Percentiles rank a stretch among this genome's conserved stretches.
Conservation (phyloP, 2,888 invertebrate genomes). For the Dermolepida albohirtum region DNA sequence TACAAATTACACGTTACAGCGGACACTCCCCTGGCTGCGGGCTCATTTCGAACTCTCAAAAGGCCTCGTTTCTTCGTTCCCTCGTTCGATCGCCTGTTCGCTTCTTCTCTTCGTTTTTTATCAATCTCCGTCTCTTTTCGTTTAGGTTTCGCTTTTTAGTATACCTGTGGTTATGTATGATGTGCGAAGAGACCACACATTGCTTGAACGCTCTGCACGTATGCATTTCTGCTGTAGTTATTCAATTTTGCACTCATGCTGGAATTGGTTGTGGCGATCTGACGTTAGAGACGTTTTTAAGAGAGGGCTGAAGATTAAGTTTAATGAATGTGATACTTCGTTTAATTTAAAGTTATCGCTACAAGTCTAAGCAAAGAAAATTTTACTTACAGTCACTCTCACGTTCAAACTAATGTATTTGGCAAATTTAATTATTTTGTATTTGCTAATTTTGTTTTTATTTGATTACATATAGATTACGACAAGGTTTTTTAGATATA, state of each 20-base stretch:
- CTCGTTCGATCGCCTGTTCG: slow-evolving; percentile 22
- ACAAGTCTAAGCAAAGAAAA: not conserved
- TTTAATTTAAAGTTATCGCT: slow-evolving; percentile 16
- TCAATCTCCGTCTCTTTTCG: slow-evolving; percentile 5
- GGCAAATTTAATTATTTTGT: too few species aligned
- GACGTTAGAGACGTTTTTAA: not conserved
- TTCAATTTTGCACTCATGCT: slow-evolving; percentile 27
- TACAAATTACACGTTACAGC: slow-evolving; percentile 64
- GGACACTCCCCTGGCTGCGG: slow-evolving; percentile 56
- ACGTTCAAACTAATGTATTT: too few species aligned
- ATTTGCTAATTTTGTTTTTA: too few species aligned
- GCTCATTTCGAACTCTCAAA: slow-evolving; percentile 39
- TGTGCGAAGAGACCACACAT: slow-evolving; percentile 33
- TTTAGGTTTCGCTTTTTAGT: slow-evolving; percentile 20
- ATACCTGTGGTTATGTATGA: slow-evolving; percentile 18
- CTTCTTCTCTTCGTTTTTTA: slow-evolving; percentile 27
- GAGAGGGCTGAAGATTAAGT: not conserved
- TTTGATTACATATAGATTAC: too few species aligned
- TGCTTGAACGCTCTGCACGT: slow-evolving; percentile 12
- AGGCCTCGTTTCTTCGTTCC: slow-evolving; percentile 18
- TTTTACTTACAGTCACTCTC: not conserved
- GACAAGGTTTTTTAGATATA: too few species aligned
- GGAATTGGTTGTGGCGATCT: not conserved
- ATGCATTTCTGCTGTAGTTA: slow-evolving; percentile 25
- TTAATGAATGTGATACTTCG: slow-evolving; percentile 22